Conservation (phyloP, 2,888 invertebrate genomes). For the Drosophila birchii region DNA sequence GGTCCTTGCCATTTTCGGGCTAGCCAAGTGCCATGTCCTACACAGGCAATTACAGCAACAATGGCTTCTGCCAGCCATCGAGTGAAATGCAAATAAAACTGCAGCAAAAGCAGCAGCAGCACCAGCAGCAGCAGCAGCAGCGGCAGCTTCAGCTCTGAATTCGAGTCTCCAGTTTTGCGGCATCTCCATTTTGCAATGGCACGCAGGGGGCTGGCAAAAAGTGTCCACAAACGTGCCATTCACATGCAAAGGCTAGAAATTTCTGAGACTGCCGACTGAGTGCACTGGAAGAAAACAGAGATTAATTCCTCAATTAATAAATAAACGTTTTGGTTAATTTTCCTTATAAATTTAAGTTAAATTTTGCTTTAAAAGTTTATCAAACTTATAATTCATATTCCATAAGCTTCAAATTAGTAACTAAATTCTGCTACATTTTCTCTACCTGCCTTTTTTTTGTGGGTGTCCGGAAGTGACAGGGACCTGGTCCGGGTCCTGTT, state of each 20-base stretch:
- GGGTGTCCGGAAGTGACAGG: constrained; percentile 64
- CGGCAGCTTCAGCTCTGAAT: not conserved
- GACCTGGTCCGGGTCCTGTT: constrained; percentile 48
- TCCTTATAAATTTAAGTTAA: too few relatives aligned
- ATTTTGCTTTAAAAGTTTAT: too few relatives aligned
- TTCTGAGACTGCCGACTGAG: constrained; percentile 36
- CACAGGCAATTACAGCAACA: constrained; percentile 78
- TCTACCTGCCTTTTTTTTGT: constrained; percentile 1
- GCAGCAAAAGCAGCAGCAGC: constrained; percentile 55
- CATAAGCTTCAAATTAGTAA: not conserved
- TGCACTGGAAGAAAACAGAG: not conserved
- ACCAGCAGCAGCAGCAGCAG: not conserved
- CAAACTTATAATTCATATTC: not conserved
- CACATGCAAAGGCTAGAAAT: constrained; percentile 75
- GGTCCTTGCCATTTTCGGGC: constrained; percentile 22
- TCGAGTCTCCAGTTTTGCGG: constrained; percentile 45
- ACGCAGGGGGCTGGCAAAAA: constrained; percentile 49
- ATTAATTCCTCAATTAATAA: not conserved
- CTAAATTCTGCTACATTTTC: not conserved
- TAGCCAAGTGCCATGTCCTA: constrained; percentile 61
- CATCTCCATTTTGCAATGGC: constrained; percentile 67
- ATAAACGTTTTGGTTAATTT: too few relatives aligned
- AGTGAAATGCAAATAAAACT: constrained; percentile 70
- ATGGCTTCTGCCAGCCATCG: constrained; percentile 50
- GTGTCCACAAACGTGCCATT: constrained; percentile 76